Conservation (phyloP, 1,140 invertebrate species). For the Pinna nobilis region DNA sequence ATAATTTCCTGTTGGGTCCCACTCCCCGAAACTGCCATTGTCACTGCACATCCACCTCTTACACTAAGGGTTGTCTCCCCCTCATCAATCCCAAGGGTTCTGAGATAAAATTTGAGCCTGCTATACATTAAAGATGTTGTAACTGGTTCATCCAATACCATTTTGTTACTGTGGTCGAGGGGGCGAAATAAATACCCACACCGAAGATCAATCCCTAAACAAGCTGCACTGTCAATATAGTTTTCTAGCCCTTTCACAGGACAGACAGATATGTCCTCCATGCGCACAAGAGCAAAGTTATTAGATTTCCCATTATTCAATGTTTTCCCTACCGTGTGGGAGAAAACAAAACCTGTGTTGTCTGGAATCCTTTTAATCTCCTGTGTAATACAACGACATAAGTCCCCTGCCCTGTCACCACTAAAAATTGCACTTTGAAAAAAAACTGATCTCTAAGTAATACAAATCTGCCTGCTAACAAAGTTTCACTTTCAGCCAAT, state of each 20-base stretch:
- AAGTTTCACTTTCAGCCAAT: not conserved
- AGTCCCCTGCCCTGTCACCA: slow-evolving; percentile 36
- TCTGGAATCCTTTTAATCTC: slow-evolving; percentile 30
- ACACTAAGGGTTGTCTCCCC: slow-evolving; percentile 32
- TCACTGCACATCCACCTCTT: slow-evolving; percentile 23
- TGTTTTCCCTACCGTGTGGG: slow-evolving; percentile 37
- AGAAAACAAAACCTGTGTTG: slow-evolving; percentile 33
- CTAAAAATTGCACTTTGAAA: slow-evolving; percentile 39
- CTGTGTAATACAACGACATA: slow-evolving; percentile 23
- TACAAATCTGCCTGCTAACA: not conserved
- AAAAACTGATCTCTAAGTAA: not conserved
- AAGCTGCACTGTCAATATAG: not conserved
- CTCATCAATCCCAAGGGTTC: slow-evolving; percentile 20
- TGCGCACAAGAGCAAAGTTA: slow-evolving; percentile 26
- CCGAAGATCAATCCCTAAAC: not conserved
- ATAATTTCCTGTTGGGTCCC: not conserved
- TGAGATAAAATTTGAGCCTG: slow-evolving; percentile 24
- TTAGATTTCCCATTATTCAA: slow-evolving; percentile 24
- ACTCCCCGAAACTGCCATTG: slow-evolving; percentile 2
- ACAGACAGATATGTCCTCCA: slow-evolving; percentile 10
- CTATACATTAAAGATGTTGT: slow-evolving; percentile 20
- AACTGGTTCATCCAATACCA: slow-evolving; percentile 18
- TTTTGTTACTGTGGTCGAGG: slow-evolving; percentile 5
- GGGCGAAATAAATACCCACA: slow-evolving; percentile 7
- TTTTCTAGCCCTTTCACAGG: slow-evolving; percentile 7